These are phyloP conservation scores for Melanotaenia nigrans DNA, from an alignment of 2,797 vertebrate genomes.

Conservation along the genomic window DNA sequence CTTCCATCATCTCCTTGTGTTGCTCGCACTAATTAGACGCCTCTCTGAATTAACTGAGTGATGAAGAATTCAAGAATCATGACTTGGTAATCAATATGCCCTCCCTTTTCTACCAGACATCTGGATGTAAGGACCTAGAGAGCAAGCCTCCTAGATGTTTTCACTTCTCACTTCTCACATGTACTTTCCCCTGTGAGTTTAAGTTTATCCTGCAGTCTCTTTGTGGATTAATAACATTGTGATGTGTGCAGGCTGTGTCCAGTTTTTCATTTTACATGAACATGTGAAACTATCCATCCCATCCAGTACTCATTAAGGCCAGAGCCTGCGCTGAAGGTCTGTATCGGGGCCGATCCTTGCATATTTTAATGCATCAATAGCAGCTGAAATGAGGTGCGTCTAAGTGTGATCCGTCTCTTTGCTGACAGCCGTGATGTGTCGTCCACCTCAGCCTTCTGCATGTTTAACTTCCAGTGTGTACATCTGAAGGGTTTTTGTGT, in stretches of 20 bases:
- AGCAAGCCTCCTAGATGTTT: not conserved
- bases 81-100: not conserved
- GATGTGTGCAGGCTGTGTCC: not conserved
- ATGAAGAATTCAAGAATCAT: not conserved
- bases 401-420: not conserved
- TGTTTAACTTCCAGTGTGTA: not conserved
- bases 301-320: not conserved
- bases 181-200: not conserved
- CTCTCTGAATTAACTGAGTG: not conserved
- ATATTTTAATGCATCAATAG: not conserved
- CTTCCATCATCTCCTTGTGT: conserved; percentile 1
- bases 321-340: not conserved
- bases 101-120: no score
- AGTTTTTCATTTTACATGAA: not conserved
- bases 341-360: not conserved
- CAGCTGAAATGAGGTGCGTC: not conserved
- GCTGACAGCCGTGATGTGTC: not conserved
- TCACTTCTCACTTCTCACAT: not conserved
- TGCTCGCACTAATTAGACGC: not conserved
- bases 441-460: not conserved
- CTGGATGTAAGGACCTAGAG: not conserved
- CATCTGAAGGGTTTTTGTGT: not conserved
- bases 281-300: no score
- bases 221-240: not conserved
- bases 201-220: not conserved